These are phyloP conservation scores for Chalcis sispes DNA, from an alignment of 2,888 invertebrate genomes.

Conservation along the genomic window DNA sequence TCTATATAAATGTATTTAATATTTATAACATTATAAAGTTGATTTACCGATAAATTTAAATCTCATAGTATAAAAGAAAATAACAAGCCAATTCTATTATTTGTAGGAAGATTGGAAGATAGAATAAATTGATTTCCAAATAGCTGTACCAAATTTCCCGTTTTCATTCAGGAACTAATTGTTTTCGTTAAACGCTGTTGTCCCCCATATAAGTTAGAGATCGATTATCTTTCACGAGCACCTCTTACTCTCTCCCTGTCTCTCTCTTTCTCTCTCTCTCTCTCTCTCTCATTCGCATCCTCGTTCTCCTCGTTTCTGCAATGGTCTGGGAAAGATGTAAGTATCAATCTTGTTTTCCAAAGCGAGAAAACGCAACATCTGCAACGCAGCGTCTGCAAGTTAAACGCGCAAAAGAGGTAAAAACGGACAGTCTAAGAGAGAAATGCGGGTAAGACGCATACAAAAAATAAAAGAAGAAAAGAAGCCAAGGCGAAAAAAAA, in stretches of 20 bases:
- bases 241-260: too few species aligned
- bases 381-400: too few species aligned
- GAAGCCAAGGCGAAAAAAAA: conserved; percentile 12
- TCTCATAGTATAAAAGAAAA: too few species aligned
- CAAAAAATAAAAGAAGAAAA: neutral
- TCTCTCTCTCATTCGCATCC: too few species aligned
- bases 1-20: too few species aligned
- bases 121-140: too few species aligned
- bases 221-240: conserved; percentile 15
- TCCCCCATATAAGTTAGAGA: conserved; percentile 10
- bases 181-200: conserved; percentile 14
- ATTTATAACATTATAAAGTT: too few species aligned
- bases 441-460: neutral
- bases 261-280: too few species aligned
- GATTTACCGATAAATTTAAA: too few species aligned
- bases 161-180: conserved; percentile 30
- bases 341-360: conserved; percentile 25
- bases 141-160: neutral
- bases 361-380: too few species aligned
- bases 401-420: neutral
- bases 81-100: too few species aligned
- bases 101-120: too few species aligned
- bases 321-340: neutral
- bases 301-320: neutral
- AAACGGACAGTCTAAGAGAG: neutral